Evolutionary conservation across 2,113 vertebrate species (phyloP).

Genomic region (Pedetes capensis): DNA sequence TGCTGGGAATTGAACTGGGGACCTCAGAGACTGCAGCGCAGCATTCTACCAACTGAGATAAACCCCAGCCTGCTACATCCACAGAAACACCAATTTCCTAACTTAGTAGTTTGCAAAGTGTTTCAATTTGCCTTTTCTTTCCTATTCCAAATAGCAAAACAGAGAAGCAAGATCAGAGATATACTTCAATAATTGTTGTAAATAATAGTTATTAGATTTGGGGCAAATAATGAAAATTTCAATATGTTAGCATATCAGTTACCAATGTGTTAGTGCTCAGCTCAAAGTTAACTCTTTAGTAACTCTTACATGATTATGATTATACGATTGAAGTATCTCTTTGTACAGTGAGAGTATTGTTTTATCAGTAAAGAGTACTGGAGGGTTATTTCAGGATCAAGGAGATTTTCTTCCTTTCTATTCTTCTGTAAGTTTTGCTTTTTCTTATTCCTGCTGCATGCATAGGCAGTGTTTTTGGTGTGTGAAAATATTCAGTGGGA

Average conservation of each 20-base stretch:
- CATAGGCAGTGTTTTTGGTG: not conserved
- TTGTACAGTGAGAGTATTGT: not conserved
- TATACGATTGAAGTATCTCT: not conserved
- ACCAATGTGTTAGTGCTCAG: not conserved
- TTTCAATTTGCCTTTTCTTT: not conserved
- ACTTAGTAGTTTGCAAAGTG: not conserved
- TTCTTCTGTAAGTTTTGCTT: not conserved
- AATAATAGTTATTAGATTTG: not conserved
- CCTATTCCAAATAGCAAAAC: not conserved
- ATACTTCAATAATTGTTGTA: not conserved
- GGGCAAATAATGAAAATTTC: not conserved
- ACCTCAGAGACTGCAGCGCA: too few species aligned
- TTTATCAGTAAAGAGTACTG: not conserved
- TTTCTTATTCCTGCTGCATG: not conserved
- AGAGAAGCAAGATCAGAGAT: not conserved
- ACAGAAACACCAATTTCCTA: not conserved
- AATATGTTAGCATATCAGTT: not conserved
- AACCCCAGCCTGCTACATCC: not conserved
- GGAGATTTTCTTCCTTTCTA: rapidly evolving
- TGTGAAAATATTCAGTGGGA: not conserved
- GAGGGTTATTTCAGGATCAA: not conserved
- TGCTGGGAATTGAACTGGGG: too few species aligned
- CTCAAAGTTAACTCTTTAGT: not conserved
- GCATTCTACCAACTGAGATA: too few species aligned
- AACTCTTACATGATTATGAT: not conserved